Evolutionary conservation across 2,797 vertebrate genomes (phyloP).

Genomic region (Peromyscus attwateri): DNA sequence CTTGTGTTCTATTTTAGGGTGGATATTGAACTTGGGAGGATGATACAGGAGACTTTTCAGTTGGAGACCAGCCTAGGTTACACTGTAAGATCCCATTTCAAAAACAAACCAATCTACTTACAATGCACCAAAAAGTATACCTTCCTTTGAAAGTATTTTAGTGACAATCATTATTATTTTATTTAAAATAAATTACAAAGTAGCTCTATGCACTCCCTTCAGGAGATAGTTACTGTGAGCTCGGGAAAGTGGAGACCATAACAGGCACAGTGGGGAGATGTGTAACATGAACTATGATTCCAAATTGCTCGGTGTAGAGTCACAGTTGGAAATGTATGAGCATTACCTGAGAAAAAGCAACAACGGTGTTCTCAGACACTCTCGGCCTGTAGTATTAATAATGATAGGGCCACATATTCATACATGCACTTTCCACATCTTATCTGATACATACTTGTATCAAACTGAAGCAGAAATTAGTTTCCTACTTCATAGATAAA

Average conservation of each 20-base stretch:
- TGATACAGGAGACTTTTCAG: not conserved
- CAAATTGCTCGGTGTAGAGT: not conserved
- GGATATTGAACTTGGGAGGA: not conserved
- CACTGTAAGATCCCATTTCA: not conserved
- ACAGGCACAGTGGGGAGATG: not conserved
- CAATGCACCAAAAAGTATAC: not conserved
- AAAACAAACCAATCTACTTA: not conserved
- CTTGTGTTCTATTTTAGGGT: not conserved
- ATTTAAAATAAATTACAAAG: conserved; percentile 37
- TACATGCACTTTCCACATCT: not conserved
- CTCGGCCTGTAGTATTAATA: not conserved
- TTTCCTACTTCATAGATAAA: conserved; percentile 21
- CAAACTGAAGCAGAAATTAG: not conserved
- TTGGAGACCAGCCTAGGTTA: not conserved
- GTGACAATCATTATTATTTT: conserved; percentile 29
- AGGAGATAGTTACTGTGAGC: not conserved
- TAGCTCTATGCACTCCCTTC: conserved; percentile 3
- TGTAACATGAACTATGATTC: not conserved
- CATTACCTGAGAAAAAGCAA: no score
- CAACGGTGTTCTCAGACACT: not conserved
- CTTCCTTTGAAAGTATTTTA: not conserved
- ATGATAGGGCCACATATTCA: not conserved
- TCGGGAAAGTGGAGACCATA: not conserved
- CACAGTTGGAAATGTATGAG: not conserved
- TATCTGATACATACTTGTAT: not conserved